Conservation (phyloP, 2,797 vertebrate species). For the Phoebastria nigripes region DNA sequence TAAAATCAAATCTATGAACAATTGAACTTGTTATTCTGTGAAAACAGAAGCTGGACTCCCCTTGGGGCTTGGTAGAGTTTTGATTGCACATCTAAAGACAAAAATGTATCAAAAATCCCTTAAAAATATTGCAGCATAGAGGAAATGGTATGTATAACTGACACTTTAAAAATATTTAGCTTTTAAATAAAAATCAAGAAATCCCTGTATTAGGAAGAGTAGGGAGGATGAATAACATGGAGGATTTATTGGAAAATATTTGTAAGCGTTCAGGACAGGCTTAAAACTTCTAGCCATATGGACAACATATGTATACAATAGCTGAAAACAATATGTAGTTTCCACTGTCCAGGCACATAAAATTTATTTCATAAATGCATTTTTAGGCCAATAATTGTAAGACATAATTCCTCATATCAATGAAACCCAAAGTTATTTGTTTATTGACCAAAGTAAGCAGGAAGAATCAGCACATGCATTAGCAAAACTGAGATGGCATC, state of each 20-base stretch:
- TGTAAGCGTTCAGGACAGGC: background rate
- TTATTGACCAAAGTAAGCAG: background rate
- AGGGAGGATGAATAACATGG: background rate
- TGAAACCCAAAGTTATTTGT: background rate
- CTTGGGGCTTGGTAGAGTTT: background rate
- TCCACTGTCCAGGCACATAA: background rate
- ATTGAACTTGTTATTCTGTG: background rate
- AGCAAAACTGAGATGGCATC: background rate
- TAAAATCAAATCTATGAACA: background rate
- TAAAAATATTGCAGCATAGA: background rate
- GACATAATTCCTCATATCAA: background rate
- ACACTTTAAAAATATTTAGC: background rate
- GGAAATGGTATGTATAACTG: background rate
- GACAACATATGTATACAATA: background rate
- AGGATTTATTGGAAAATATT: background rate
- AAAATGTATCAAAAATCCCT: background rate
- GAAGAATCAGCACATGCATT: background rate
- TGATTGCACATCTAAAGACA: background rate
- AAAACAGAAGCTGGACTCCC: background rate
- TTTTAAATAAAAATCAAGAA: background rate
- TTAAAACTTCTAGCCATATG: background rate
- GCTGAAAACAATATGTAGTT: background rate
- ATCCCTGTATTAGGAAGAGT: background rate
- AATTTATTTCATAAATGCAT: background rate
- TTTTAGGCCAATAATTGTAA: background rate